phyloP scores from a whole-genome alignment of 2,888 invertebrate genomes.

The Cetonia aurata region DNA sequence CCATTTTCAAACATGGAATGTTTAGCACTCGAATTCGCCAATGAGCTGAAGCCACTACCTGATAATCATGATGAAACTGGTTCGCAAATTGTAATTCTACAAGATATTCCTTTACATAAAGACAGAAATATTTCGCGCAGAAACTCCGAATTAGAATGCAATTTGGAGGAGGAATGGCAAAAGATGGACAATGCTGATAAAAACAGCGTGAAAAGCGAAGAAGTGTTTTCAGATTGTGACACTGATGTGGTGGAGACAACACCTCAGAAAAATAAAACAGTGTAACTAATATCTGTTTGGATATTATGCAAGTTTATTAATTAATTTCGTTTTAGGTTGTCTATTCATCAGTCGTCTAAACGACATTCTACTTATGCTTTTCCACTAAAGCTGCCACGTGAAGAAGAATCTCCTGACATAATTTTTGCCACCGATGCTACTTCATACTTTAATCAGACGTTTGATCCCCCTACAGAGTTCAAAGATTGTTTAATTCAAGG shows the following conservation, averaged over 20 bases:
- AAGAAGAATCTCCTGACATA: constrained; percentile 39
- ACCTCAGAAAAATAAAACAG: constrained; percentile 52
- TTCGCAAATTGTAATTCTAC: constrained; percentile 29
- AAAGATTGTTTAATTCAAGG: constrained; percentile 46
- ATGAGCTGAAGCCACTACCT: constrained; percentile 7
- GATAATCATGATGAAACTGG: background rate
- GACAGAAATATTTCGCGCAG: constrained; percentile 16
- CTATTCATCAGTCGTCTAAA: constrained; percentile 32
- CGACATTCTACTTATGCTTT: background rate
- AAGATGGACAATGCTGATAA: constrained; percentile 33
- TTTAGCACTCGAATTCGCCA: constrained; percentile 22
- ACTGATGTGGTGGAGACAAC: constrained; percentile 59
- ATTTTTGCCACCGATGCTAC: constrained; percentile 24
- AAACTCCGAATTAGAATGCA: constrained; percentile 19
- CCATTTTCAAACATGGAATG: constrained; percentile 34
- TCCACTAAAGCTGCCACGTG: constrained; percentile 27
- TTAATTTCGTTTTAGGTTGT: constrained; percentile 35
- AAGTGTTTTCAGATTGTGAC: constrained; percentile 53
- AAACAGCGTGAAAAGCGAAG: constrained; percentile 44
- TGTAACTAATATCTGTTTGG: background rate
- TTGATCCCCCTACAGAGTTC: constrained; percentile 55
- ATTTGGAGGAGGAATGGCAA: constrained; percentile 32
- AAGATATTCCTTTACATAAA: constrained; percentile 29
- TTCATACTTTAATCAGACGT: constrained; percentile 45
- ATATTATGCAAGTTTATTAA: constrained; percentile 8